Evolutionary conservation across 2,888 invertebrate genomes (phyloP), one percentile per base, ranked within the genome.

Genomic region (Lithophane ornitopus): DNA sequence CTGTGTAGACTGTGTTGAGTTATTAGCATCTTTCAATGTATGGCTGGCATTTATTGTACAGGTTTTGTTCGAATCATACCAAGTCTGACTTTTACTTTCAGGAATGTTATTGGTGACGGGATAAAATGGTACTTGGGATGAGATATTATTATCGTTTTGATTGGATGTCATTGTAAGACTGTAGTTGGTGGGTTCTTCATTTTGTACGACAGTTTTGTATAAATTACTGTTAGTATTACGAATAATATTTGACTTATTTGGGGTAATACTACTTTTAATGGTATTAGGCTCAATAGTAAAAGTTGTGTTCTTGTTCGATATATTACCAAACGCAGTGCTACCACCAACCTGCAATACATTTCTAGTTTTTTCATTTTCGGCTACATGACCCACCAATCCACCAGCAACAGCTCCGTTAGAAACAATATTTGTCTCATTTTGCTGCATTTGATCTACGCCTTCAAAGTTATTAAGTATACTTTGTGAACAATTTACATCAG

Each of bases 401-500:
- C 0, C 12, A 46, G 39, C 1, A 39, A 14, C 8, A 14, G 34
- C 16, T 68, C 3, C 52, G 12, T 70, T 12, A 26, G 19, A 8
- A 66, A 19, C 26, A 14, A 19, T 54, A 7, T 62, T 84, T 39
- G 19, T 34, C 0, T 41, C 22, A 71, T 75, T 70, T 6, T 59
- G 52, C 46, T 62, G 61, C 16, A 63, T 12, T 44, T 62, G 34
- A 12, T 65, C 46, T 34, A 61, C 12, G 0, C 11, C 58, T 49
- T 78, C 62, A 74, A 67, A 81, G 62, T 79, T 74, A 46, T 86
- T 73, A 0, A 87, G 76, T 44, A 88, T 78, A 59, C 88, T 83
- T 84, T 92, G 93, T 0, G 93, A 93, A 80, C 66, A 88, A 74
- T 81, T 79, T 3, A 28, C 41, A 58, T 84, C 78, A 19, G 59